Evolutionary conservation across 2,797 vertebrate species (phyloP).

Genomic region (Dermochelys coriacea): DNA sequence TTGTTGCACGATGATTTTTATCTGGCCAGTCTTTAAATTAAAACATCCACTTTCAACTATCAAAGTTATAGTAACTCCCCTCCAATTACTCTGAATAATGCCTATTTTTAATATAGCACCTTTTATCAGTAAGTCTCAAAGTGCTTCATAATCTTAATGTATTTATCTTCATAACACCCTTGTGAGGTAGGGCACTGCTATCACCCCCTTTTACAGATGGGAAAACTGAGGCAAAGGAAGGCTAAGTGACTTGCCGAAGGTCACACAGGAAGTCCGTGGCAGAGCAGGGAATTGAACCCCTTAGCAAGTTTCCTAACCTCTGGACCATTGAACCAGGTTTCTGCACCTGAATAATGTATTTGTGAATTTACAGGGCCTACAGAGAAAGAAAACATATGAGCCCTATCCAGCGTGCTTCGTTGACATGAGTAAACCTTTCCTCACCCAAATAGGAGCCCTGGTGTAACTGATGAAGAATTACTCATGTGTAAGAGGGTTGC

Average conservation of each 20-base stretch:
- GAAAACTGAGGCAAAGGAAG: neutral
- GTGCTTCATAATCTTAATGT: neutral
- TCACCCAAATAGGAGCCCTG: neutral
- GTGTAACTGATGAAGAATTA: neutral
- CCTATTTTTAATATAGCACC: no score
- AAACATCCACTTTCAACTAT: no score
- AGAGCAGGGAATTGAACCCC: neutral
- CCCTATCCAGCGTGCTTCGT: neutral
- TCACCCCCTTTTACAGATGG: neutral
- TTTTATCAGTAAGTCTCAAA: neutral
- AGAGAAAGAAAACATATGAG: neutral
- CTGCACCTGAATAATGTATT: neutral
- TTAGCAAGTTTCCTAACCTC: neutral
- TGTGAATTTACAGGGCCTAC: neutral
- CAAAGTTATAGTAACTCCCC: neutral
- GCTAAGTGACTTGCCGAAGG: neutral
- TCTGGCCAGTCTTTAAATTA: neutral
- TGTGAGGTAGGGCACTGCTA: neutral
- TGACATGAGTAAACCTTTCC: neutral
- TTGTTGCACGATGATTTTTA: neutral
- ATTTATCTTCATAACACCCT: neutral
- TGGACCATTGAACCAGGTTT: neutral
- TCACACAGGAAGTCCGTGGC: neutral
- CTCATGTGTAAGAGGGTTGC: neutral
- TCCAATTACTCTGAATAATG: neutral